A percentile compares a stretch with the other conserved stretches of the same genome.
These are phyloP conservation scores for Phrynocephalus versicolor DNA, from an alignment of 2,113 vertebrate species.

Conservation along the genomic window DNA sequence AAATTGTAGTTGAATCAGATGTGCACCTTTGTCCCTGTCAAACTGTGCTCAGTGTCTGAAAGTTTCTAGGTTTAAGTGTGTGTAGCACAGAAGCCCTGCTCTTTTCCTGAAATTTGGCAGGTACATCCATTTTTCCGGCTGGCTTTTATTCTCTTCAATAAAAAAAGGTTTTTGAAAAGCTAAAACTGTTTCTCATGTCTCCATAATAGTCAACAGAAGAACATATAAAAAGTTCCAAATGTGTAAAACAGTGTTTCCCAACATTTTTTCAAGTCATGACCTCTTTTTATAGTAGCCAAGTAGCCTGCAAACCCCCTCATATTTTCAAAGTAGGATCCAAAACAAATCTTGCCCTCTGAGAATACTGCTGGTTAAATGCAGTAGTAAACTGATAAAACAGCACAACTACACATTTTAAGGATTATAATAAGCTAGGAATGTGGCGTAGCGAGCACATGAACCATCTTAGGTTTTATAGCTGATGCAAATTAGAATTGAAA, in stretches of 20 bases:
- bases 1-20: no score
- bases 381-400: not conserved
- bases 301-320: not conserved
- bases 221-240: not conserved
- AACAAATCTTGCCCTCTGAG: not conserved
- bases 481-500: conserved; percentile 11
- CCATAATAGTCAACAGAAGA: not conserved
- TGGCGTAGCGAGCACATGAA: not conserved
- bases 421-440: conserved; percentile 25
- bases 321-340: not conserved
- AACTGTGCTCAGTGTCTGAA: not conserved
- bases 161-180: not conserved
- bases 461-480: not conserved
- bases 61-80: not conserved
- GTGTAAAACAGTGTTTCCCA: no score
- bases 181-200: not conserved
- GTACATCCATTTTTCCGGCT: not conserved
- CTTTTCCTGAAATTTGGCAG: not conserved
- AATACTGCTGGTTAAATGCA: not conserved
- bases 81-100: not conserved
- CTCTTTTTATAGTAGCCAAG: no score
- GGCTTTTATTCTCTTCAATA: not conserved
- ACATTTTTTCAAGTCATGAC: no score
- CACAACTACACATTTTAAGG: not conserved
- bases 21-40: no score